These are phyloP conservation scores for Phainopepla nitens DNA, from an alignment of 2,113 vertebrate genomes.

Conservation along the genomic window DNA sequence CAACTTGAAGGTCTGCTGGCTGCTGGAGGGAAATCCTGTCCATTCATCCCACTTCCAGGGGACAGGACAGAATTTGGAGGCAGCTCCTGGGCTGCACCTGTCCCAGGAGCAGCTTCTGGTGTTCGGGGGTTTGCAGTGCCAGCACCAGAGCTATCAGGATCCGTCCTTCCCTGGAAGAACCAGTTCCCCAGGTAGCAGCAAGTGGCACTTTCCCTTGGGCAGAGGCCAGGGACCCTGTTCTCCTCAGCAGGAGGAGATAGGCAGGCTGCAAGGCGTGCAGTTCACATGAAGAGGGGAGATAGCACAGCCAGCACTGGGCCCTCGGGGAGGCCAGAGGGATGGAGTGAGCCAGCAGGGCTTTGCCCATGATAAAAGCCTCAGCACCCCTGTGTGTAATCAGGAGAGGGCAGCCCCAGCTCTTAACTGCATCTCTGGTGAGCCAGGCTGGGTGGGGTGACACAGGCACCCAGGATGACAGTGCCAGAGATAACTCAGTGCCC, in stretches of 20 bases:
- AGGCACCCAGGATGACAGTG: background rate
- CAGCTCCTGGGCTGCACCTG: background rate
- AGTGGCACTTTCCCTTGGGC: background rate
- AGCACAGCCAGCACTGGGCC: background rate
- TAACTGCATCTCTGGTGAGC: background rate
- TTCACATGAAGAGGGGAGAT: conserved; percentile 9
- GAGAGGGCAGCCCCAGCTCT: background rate
- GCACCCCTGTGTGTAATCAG: conserved; percentile 36
- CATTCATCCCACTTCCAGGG: background rate
- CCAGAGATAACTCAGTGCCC: background rate
- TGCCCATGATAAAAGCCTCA: conserved; percentile 49
- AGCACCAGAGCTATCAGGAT: background rate
- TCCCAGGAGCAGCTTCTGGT: background rate
- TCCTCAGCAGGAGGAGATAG: background rate
- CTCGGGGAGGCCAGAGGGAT: accelerated
- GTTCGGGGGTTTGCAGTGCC: background rate
- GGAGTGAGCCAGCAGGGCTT: conserved; percentile 27
- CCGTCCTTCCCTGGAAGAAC: background rate
- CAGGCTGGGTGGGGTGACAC: conserved; percentile 63
- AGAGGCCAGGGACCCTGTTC: background rate
- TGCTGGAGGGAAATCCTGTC: background rate
- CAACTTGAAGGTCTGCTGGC: background rate
- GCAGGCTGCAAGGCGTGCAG: background rate
- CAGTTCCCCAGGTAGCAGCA: background rate
- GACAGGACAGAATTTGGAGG: background rate